Percentiles rank a stretch among this genome's conserved stretches.
These are phyloP conservation scores for Taenioides sp. DNA, from an alignment of 2,797 vertebrate species.

Conservation along the genomic window DNA sequence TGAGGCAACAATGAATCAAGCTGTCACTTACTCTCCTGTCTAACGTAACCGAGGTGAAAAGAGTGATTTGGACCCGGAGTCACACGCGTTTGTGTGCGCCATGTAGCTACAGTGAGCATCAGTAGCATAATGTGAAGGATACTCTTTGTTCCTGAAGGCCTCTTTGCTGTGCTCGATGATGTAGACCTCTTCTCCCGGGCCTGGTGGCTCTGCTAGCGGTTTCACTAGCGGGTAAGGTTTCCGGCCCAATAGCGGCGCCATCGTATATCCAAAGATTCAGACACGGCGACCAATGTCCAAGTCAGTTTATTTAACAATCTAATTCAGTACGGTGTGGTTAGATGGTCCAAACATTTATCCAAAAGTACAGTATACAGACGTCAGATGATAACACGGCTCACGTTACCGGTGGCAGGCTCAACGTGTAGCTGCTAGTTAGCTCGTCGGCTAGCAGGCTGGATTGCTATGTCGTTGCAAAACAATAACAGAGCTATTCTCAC, in stretches of 20 bases:
- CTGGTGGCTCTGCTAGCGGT: slow-evolving; percentile 82
- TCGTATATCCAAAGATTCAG: slow-evolving; percentile 58
- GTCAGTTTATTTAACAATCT: slow-evolving; percentile 22
- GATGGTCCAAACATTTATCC: slow-evolving; percentile 60
- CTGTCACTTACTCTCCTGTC: background rate
- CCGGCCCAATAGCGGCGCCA: slow-evolving; percentile 96
- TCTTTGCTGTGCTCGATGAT: slow-evolving; percentile 92
- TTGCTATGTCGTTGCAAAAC: slow-evolving; percentile 71
- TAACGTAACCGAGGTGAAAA: background rate
- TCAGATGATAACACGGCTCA: slow-evolving; percentile 38
- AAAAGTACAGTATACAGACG: slow-evolving; percentile 27
- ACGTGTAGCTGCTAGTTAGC: slow-evolving; percentile 69
- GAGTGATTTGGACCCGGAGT: background rate
- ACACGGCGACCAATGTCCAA: slow-evolving; percentile 37
- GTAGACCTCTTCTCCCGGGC: slow-evolving; percentile 84
- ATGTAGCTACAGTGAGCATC: slow-evolving; percentile 18
- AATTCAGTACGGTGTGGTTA: slow-evolving; percentile 13
- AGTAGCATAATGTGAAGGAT: slow-evolving; percentile 77
- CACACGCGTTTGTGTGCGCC: background rate
- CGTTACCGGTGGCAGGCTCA: slow-evolving; percentile 71
- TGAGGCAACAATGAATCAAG: slow-evolving; percentile 18
- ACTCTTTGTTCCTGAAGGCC: slow-evolving; percentile 98
- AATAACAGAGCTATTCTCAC: slow-evolving; percentile 67
- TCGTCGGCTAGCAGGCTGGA: slow-evolving; percentile 46
- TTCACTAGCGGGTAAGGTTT: slow-evolving; percentile 94